A percentile compares a stretch with the other conserved stretches of the same genome.
These are phyloP conservation scores for Tetragonula clypearis DNA, from an alignment of 1,140 invertebrate species.

Conservation along the genomic window DNA sequence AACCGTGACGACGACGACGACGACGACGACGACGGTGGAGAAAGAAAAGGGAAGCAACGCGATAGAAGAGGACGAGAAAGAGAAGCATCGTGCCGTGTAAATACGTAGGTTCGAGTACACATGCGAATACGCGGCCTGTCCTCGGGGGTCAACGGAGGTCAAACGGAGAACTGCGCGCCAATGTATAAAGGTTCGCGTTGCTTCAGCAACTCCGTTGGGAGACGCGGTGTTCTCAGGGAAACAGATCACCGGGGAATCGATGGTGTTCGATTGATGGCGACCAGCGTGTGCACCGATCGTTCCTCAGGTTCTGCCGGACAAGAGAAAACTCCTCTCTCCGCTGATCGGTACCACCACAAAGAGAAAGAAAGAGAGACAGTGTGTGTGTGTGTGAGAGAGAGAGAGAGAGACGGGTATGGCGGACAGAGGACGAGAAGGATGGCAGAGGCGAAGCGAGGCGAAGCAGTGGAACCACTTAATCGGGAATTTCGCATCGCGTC, in stretches of 20 bases:
- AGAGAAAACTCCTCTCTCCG: conserved; percentile 19
- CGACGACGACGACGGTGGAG: not conserved
- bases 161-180: conserved; percentile 53
- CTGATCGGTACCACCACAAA: not conserved
- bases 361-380: too few relatives aligned
- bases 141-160: conserved; percentile 63
- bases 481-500: conserved; percentile 72
- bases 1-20: not conserved
- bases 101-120: conserved; percentile 54
- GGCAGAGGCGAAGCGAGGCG: not conserved
- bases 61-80: conserved; percentile 27
- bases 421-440: not conserved
- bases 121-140: conserved; percentile 52
- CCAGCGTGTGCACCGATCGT: conserved; percentile 12
- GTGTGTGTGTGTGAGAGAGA: too few relatives aligned
- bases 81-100: conserved; percentile 47
- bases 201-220: conserved; percentile 36
- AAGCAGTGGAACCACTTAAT: conserved; percentile 67
- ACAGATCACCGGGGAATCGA: conserved; percentile 65
- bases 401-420: too few relatives aligned
- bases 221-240: conserved; percentile 61
- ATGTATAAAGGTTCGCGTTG: conserved; percentile 56
- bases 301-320: conserved; percentile 26
- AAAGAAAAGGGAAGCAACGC: not conserved
- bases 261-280: conserved; percentile 60